These are phyloP conservation scores for Agrilus biguttatus DNA, from an alignment of 2,888 invertebrate genomes.

Conservation along the genomic window DNA sequence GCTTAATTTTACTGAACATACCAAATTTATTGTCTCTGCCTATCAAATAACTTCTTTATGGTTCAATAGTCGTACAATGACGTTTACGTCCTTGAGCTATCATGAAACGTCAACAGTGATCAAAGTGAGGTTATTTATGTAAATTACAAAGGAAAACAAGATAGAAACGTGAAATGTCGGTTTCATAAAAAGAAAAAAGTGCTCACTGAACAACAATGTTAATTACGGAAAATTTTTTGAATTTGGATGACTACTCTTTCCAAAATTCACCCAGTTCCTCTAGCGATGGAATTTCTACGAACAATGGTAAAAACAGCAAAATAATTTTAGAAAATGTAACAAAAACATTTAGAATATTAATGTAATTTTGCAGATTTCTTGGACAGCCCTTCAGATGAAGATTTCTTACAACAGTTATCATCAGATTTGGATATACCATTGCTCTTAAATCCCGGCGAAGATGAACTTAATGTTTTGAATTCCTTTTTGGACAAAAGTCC, in stretches of 20 bases:
- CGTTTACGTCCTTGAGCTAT: too few species aligned
- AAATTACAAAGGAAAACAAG: too few species aligned
- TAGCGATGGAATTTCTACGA: conserved; percentile 21
- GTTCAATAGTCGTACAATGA: too few species aligned
- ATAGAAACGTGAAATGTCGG: too few species aligned
- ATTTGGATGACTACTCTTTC: conserved; percentile 20
- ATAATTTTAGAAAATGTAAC: neutral
- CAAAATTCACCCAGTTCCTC: conserved; percentile 26
- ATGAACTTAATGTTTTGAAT: conserved; percentile 23
- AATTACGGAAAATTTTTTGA: conserved; percentile 19
- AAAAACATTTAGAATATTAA: neutral
- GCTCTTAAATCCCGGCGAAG: conserved; percentile 24
- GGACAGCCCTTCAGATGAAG: conserved; percentile 25
- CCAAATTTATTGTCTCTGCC: too few species aligned
- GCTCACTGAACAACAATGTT: conserved; percentile 14
- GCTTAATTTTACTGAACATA: too few species aligned
- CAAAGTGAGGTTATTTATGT: too few species aligned
- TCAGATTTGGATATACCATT: conserved; percentile 27
- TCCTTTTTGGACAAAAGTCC: conserved; percentile 25
- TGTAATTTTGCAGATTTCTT: conserved; percentile 18
- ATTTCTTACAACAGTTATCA: conserved; percentile 27
- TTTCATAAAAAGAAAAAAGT: too few species aligned
- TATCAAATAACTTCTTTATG: too few species aligned
- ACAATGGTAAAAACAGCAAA: conserved; percentile 5
- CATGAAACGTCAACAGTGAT: too few species aligned